A percentile compares a stretch with the other conserved stretches of the same genome.
Conservation (phyloP, 1,140 invertebrate genomes). For the Leucophenga varia region DNA sequence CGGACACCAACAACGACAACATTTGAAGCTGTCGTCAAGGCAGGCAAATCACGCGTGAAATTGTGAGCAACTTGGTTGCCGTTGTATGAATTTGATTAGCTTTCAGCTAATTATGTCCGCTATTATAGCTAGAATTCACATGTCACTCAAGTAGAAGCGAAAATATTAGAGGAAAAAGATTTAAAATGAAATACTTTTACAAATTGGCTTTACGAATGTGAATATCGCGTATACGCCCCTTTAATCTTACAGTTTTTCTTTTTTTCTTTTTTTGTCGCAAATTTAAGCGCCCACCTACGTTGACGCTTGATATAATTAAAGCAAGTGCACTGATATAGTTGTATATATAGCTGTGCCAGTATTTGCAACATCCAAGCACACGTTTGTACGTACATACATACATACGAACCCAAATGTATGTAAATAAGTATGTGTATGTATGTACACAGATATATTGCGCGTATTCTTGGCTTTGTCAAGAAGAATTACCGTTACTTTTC, state of each 20-base stretch:
- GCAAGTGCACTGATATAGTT: conserved; percentile 25
- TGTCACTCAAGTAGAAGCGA: conserved; percentile 51
- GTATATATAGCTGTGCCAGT: conserved; percentile 7
- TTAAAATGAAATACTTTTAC: conserved; percentile 50
- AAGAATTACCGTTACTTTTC: too few species aligned
- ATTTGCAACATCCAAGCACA: not conserved
- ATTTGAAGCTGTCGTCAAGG: conserved; percentile 26
- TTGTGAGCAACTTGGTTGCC: too few species aligned
- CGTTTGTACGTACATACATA: conserved; percentile 27
- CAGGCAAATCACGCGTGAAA: too few species aligned
- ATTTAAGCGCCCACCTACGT: conserved; percentile 40
- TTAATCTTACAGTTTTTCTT: conserved; percentile 10
- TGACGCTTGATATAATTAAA: conserved; percentile 39
- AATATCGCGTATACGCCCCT: not conserved
- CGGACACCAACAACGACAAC: conserved; percentile 7
- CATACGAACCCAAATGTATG: conserved; percentile 3
- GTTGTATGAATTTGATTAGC: not conserved
- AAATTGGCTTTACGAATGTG: conserved; percentile 37
- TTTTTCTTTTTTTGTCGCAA: not conserved
- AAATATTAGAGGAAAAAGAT: too few species aligned
- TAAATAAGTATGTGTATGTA: not conserved
- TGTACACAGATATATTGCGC: not conserved
- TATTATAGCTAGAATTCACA: conserved; percentile 50
- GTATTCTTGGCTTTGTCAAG: conserved; percentile 6
- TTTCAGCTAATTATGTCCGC: conserved; percentile 45